Percentiles rank a stretch among this genome's conserved stretches.
Conservation (phyloP, 2,797 vertebrate genomes). For the Notamacropus eugenii region DNA sequence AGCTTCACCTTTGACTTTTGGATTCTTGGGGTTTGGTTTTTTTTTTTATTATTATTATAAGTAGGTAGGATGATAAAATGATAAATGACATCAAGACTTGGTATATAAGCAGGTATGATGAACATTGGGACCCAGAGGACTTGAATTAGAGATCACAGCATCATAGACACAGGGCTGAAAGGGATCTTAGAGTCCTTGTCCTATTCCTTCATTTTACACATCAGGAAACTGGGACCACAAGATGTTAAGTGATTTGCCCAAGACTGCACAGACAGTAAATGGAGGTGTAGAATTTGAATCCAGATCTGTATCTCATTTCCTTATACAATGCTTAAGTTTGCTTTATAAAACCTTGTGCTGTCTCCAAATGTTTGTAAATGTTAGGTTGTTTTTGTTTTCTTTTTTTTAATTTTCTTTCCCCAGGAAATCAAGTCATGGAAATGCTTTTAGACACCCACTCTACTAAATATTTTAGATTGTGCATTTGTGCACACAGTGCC, state of each 20-base stretch:
- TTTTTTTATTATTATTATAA: neutral
- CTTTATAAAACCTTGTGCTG: neutral
- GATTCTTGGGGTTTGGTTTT: slow-evolving; percentile 24
- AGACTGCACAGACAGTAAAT: neutral
- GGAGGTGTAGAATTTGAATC: neutral
- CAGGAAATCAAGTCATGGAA: neutral
- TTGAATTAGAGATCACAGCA: neutral
- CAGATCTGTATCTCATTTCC: neutral
- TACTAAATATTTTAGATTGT: neutral
- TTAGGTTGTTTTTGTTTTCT: neutral
- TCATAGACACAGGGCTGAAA: neutral
- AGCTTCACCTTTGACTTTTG: neutral
- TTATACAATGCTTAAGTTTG: neutral
- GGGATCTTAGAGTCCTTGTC: neutral
- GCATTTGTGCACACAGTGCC: neutral
- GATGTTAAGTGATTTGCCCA: neutral
- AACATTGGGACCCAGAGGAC: neutral
- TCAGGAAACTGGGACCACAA: neutral
- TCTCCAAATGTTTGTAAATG: neutral
- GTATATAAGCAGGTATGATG: neutral
- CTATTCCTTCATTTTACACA: neutral
- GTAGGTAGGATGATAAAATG: neutral
- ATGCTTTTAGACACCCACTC: neutral
- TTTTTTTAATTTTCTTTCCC: neutral
- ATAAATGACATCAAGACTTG: neutral